A percentile compares a stretch with the other conserved stretches of the same genome.
Conservation (phyloP, 2,113 vertebrate species). For the Polyodon spathula region DNA sequence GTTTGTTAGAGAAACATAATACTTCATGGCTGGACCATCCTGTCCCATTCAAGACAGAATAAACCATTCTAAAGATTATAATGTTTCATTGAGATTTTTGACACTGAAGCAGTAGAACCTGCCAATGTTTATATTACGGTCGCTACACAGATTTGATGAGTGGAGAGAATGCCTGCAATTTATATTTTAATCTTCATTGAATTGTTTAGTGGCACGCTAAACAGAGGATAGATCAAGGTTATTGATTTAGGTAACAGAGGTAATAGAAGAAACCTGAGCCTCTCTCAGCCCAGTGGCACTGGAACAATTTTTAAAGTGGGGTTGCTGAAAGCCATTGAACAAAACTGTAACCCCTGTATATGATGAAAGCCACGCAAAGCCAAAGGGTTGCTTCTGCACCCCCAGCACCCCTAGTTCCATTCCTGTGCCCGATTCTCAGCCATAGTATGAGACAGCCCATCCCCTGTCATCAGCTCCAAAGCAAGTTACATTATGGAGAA, state of each 20-base stretch:
- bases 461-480: slow-evolving; percentile 75
- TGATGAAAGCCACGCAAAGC: no score
- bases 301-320: no score
- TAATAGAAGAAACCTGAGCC: slow-evolving; percentile 58
- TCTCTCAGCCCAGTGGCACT: no score
- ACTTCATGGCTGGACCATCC: no score
- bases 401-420: no score
- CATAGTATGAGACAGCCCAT: slow-evolving; percentile 51
- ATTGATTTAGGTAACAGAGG: slow-evolving; percentile 44
- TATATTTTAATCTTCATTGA: slow-evolving; percentile 32
- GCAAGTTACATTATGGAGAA: slow-evolving; percentile 77
- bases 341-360: no score
- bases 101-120: not conserved
- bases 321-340: no score
- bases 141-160: not conserved
- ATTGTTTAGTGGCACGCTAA: slow-evolving; percentile 29
- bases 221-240: slow-evolving; percentile 42
- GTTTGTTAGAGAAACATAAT: no score
- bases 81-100: not conserved
- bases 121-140: not conserved
- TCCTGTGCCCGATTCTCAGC: no score
- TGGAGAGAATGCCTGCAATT: slow-evolving; percentile 38
- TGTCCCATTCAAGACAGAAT: no score
- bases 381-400: no score
- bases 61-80: no score